Percentiles rank a stretch among this genome's conserved stretches.
Conservation (phyloP, 2,888 invertebrate species). For the Notocelia uddmanniana region DNA sequence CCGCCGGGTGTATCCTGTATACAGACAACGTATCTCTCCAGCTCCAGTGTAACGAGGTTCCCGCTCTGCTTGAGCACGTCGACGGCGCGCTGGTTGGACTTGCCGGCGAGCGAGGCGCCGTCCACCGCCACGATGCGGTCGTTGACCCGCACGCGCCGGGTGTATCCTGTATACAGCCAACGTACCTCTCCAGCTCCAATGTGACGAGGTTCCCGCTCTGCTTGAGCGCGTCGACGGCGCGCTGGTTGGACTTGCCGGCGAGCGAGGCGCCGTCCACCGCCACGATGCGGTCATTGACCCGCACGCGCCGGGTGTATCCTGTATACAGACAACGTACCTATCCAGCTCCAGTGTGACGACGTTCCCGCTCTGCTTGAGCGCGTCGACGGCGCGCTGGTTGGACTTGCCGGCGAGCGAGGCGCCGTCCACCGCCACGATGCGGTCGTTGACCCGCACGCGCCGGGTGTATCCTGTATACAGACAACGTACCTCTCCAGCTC, state of each 20-base stretch:
- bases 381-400: slow-evolving; percentile 99
- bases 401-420: slow-evolving; percentile 97
- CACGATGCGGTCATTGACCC: slow-evolving; percentile 98
- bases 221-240: slow-evolving; percentile 98
- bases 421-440: slow-evolving; percentile 98
- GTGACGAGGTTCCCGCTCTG: slow-evolving; percentile 97
- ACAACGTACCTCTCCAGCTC: no score
- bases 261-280: slow-evolving; percentile 97
- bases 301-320: no score
- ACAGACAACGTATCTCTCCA: slow-evolving; percentile 92
- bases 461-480: no score
- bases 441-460: slow-evolving; percentile 98
- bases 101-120: slow-evolving; percentile 96
- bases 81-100: slow-evolving; percentile 98
- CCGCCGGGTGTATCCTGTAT: slow-evolving; percentile 96
- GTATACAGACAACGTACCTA: no score
- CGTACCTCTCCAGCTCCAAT: slow-evolving; percentile 90
- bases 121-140: slow-evolving; percentile 99
- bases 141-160: slow-evolving; percentile 97
- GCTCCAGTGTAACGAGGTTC: slow-evolving; percentile 93
- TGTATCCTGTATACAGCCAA: no score
- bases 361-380: slow-evolving; percentile 96
- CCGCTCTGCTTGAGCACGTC: slow-evolving; percentile 98
- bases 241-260: slow-evolving; percentile 98
- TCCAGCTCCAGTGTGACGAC: slow-evolving; percentile 95